These are phyloP conservation scores for Cottoperca gobio DNA, from an alignment of 2,797 vertebrate genomes.

Conservation along the genomic window DNA sequence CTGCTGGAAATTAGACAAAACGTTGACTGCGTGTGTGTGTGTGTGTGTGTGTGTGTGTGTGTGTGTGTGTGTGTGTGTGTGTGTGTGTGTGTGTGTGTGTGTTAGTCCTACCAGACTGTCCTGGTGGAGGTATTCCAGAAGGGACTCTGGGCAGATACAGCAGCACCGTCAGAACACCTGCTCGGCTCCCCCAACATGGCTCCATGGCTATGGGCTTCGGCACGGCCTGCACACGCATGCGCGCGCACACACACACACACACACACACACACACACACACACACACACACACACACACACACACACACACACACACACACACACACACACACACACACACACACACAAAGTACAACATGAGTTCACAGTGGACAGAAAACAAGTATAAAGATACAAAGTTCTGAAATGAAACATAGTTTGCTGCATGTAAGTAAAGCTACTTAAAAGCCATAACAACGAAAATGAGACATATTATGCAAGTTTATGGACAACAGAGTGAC, in stretches of 20 bases:
- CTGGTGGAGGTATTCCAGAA: conserved; percentile 89
- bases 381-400: neutral
- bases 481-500: neutral
- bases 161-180: conserved; percentile 91
- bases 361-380: neutral
- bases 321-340: conserved; percentile 19
- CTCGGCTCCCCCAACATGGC: conserved; percentile 91
- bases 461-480: neutral
- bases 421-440: no score
- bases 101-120: conserved; percentile 89
- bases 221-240: conserved; percentile 34
- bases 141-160: conserved; percentile 90
- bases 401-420: no score
- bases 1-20: no score
- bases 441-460: no score
- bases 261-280: conserved; percentile 20
- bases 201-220: conserved; percentile 92
- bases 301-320: conserved; percentile 13
- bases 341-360: neutral
- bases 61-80: neutral
- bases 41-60: neutral
- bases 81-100: conserved; percentile 6
- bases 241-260: conserved; percentile 22
- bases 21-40: no score
- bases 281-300: conserved; percentile 17